Evolutionary conservation across 2,113 vertebrate genomes (phyloP).

Genomic region (Lophotis ruficrista): DNA sequence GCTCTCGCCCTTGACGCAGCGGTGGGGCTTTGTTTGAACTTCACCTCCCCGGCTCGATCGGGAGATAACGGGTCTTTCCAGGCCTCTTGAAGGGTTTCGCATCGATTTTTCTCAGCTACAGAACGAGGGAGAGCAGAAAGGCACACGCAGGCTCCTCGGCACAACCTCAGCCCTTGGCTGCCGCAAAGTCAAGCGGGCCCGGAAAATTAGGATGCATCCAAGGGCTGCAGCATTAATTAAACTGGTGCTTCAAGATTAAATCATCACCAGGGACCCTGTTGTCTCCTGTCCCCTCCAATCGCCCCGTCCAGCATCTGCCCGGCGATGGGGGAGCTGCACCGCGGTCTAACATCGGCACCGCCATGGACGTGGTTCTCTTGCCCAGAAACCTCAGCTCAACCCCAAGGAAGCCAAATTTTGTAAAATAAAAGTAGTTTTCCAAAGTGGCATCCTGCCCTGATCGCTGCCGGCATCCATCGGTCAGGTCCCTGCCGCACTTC

Average conservation of each 20-base stretch:
- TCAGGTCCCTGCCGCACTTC: neutral
- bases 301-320: fast-evolving
- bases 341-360: fast-evolving
- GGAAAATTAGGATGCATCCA: neutral
- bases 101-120: constrained; percentile 32
- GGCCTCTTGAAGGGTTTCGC: neutral
- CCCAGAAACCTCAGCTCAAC: neutral
- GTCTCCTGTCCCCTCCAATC: neutral
- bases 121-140: neutral
- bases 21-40: neutral
- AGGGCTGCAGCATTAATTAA: neutral
- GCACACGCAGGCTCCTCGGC: fast-evolving
- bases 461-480: neutral
- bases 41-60: neutral
- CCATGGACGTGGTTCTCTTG: fast-evolving
- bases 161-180: fast-evolving
- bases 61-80: neutral
- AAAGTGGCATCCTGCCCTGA: neutral
- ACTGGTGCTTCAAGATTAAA: neutral
- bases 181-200: neutral
- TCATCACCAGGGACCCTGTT: neutral
- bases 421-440: neutral
- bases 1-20: neutral
- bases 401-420: neutral
- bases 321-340: neutral